These are phyloP conservation scores for Scylla paramamosain DNA, from an alignment of 1,140 invertebrate genomes.

Conservation along the genomic window DNA sequence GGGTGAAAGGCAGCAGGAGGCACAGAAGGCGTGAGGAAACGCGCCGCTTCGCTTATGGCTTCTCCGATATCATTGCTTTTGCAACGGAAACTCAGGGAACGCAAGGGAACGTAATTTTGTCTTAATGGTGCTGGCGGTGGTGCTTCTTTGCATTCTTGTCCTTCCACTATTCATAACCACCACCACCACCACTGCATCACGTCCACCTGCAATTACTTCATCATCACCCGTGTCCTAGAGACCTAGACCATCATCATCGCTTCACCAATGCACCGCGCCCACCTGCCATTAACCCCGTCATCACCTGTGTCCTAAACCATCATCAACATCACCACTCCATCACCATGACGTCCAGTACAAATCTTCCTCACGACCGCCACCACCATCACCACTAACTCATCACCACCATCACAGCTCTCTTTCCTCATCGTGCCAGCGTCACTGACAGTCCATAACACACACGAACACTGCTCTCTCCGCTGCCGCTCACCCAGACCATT, in stretches of 20 bases:
- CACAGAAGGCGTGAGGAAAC: neutral
- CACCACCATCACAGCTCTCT: neutral
- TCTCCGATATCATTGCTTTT: neutral
- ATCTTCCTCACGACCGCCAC: neutral
- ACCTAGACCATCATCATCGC: too few relatives aligned
- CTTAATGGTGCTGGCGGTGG: neutral
- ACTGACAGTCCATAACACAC: too few relatives aligned
- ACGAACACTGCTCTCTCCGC: too few relatives aligned
- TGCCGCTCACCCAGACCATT: too few relatives aligned
- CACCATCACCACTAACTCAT: neutral
- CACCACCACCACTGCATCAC: too few relatives aligned
- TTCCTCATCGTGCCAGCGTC: too few relatives aligned
- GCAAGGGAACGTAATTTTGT: constrained; percentile 8
- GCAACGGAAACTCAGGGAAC: neutral
- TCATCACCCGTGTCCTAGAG: too few relatives aligned
- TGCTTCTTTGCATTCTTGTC: neutral
- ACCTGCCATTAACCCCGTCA: neutral
- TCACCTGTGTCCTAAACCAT: neutral
- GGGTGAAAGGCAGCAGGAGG: neutral
- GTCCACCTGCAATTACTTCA: too few relatives aligned
- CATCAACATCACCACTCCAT: neutral
- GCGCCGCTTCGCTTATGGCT: neutral
- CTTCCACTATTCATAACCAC: too few relatives aligned
- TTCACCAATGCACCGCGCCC: too few relatives aligned
- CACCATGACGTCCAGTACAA: neutral